Evolutionary conservation across 2,113 vertebrate genomes (phyloP).

Genomic region (Struthidea cinerea): DNA sequence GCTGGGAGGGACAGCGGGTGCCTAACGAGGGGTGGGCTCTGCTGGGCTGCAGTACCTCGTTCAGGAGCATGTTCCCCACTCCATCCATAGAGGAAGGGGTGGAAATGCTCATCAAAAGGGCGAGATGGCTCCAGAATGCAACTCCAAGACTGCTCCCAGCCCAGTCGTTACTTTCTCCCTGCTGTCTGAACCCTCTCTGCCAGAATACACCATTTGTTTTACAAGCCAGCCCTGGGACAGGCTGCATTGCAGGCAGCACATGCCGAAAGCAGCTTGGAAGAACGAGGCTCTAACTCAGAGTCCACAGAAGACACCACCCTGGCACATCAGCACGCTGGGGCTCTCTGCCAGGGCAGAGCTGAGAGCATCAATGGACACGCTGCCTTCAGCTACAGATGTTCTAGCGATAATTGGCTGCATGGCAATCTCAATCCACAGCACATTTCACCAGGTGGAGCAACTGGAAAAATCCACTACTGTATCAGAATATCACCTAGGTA

Average conservation of each 20-base stretch:
- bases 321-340: not conserved
- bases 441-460: not conserved
- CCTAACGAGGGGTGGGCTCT: not conserved
- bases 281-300: not conserved
- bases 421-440: not conserved
- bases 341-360: not conserved
- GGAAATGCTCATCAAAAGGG: not conserved
- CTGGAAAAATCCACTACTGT: not conserved
- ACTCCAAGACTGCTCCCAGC: not conserved
- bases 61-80: not conserved
- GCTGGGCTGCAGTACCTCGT: not conserved
- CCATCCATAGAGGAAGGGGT: not conserved
- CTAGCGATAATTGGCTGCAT: not conserved
- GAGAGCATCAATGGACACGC: not conserved
- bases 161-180: not conserved
- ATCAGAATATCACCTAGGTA: not conserved
- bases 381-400: not conserved
- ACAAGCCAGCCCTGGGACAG: not conserved
- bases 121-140: not conserved
- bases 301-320: not conserved
- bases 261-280: not conserved
- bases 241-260: not conserved
- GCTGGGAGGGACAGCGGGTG: accelerated
- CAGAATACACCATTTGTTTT: not conserved
- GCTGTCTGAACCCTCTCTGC: not conserved